These are phyloP conservation scores for Rhagoletis zephyria DNA, from an alignment of 1,140 invertebrate species.

Conservation along the genomic window DNA sequence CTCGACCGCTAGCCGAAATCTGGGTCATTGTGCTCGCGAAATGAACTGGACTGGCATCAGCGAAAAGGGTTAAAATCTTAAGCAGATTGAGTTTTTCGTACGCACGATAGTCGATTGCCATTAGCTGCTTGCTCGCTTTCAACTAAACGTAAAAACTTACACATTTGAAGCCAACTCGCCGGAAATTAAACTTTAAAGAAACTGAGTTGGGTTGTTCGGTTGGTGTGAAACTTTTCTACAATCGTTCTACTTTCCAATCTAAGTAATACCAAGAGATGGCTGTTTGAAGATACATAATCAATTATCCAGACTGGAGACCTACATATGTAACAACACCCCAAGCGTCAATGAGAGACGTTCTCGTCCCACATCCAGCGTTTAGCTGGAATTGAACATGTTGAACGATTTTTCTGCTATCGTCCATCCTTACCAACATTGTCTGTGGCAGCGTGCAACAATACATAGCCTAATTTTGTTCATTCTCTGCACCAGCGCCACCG, in stretches of 20 bases:
- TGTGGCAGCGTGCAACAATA: background rate
- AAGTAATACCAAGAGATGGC: background rate
- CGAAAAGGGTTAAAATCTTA: constrained; percentile 46
- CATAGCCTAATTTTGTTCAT: constrained; percentile 44
- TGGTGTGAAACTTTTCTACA: background rate
- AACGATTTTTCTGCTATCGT: background rate
- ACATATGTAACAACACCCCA: background rate
- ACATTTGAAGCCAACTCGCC: background rate
- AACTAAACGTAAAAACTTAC: background rate
- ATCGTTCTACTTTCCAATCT: no score
- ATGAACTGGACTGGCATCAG: background rate
- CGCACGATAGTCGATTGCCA: background rate
- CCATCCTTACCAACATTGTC: background rate
- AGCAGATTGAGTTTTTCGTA: constrained; percentile 8
- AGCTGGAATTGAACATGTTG: background rate
- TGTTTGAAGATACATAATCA: background rate
- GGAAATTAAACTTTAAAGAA: constrained; percentile 13
- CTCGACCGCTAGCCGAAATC: background rate
- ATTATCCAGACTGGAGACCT: background rate
- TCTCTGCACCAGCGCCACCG: background rate
- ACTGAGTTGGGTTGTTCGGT: background rate
- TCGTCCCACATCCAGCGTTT: background rate
- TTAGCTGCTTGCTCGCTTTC: background rate
- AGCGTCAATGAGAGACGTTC: background rate
- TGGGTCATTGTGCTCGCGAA: background rate